Evolutionary conservation across 2,888 invertebrate species (phyloP).

Genomic region (Volucella inflata): DNA sequence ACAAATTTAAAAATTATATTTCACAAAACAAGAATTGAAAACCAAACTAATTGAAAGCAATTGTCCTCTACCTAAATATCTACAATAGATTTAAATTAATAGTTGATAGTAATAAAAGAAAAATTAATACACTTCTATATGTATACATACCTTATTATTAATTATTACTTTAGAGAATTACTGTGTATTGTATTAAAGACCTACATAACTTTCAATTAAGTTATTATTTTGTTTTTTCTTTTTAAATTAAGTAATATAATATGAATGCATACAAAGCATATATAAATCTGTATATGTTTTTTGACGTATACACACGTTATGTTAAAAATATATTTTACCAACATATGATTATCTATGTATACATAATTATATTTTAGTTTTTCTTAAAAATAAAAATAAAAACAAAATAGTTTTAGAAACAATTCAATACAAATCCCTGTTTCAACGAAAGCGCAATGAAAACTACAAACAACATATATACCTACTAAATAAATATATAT

Average conservation of each 20-base stretch:
- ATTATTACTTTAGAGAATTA: slow-evolving; percentile 59
- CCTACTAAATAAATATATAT: slow-evolving; percentile 61
- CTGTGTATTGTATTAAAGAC: slow-evolving; percentile 66
- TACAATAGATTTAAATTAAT: slow-evolving; percentile 60
- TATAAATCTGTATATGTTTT: slow-evolving; percentile 74
- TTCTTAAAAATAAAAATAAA: slow-evolving; percentile 42
- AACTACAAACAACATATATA: slow-evolving; percentile 75
- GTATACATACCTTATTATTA: slow-evolving; percentile 12
- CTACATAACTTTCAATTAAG: slow-evolving; percentile 70
- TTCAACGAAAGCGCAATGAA: slow-evolving; percentile 76
- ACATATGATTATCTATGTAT: slow-evolving; percentile 43
- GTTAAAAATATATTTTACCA: slow-evolving; percentile 66
- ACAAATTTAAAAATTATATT: slow-evolving; percentile 67
- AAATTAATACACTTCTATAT: slow-evolving; percentile 38
- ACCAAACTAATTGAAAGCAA: slow-evolving; percentile 71
- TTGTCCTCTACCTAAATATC: slow-evolving; percentile 72
- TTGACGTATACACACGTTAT: slow-evolving; percentile 73
- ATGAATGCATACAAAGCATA: slow-evolving; percentile 71
- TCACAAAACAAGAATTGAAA: slow-evolving; percentile 39
- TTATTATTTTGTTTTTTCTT: slow-evolving; percentile 55
- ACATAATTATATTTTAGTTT: not conserved
- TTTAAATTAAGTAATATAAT: slow-evolving; percentile 64
- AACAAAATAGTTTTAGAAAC: slow-evolving; percentile 37
- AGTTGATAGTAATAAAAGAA: slow-evolving; percentile 57
- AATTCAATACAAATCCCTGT: slow-evolving; percentile 74